These are phyloP conservation scores for Forpus xanthops DNA, from an alignment of 2,797 vertebrate genomes.

Conservation along the genomic window DNA sequence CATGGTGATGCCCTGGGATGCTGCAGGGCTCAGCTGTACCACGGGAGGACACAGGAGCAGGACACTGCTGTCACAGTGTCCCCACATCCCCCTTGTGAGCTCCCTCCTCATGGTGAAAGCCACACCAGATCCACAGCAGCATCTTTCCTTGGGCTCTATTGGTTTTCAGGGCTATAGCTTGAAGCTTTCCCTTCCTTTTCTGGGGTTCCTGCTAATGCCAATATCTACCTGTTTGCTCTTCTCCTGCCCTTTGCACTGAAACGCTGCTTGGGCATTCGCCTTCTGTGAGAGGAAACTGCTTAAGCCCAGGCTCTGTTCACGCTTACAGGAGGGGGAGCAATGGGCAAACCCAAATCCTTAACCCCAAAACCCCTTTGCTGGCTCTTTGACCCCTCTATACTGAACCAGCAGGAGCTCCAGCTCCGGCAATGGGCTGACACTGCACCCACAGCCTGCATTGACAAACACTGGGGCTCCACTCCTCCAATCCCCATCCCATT, in stretches of 20 bases:
- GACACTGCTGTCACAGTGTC: fast-evolving
- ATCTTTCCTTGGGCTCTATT: neutral
- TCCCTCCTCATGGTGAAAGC: neutral
- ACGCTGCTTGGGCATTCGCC: neutral
- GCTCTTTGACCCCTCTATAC: neutral
- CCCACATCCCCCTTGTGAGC: neutral
- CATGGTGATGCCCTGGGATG: fast-evolving
- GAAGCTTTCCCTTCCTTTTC: slow-evolving; percentile 8
- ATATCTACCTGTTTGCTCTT: slow-evolving; percentile 21
- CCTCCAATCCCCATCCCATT: fast-evolving
- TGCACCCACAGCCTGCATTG: neutral
- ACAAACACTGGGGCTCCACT: fast-evolving
- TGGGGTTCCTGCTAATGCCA: neutral
- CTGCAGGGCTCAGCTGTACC: neutral
- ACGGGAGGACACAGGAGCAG: neutral
- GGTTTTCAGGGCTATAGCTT: neutral
- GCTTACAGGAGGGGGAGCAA: neutral
- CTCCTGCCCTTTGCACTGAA: slow-evolving; percentile 39
- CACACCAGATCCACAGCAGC: neutral
- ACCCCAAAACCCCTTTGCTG: neutral
- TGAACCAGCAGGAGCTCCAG: neutral
- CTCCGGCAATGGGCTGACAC: neutral
- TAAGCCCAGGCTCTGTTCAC: neutral
- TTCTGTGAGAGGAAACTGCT: neutral
- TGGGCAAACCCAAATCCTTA: neutral